phyloP scores from a whole-genome alignment of 2,888 invertebrate genomes.

The Melangyna quadrimaculata region DNA sequence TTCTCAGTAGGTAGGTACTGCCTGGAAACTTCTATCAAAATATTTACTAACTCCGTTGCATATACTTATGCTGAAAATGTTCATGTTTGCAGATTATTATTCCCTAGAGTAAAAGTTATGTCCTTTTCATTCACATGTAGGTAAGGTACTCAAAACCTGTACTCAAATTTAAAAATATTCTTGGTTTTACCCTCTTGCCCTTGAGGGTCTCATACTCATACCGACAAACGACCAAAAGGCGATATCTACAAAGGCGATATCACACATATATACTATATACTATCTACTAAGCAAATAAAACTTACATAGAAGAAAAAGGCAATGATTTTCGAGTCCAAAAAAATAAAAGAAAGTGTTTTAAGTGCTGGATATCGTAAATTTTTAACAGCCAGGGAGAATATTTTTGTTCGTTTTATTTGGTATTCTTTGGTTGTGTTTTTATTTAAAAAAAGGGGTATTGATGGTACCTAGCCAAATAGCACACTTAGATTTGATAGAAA shows the following conservation, averaged over 20 bases:
- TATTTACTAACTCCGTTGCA: constrained; percentile 64
- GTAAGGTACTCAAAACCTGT: background rate
- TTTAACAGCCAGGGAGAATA: constrained; percentile 34
- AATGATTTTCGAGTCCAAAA: background rate
- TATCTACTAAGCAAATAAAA: constrained; percentile 24
- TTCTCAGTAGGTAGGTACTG: too few relatives aligned
- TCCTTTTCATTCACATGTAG: constrained; percentile 22
- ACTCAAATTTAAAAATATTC: constrained; percentile 41
- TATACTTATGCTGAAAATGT: constrained; percentile 43
- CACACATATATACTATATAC: too few relatives aligned
- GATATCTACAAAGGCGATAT: too few relatives aligned
- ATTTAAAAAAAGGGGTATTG: background rate
- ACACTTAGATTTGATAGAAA: background rate
- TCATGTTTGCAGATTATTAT: constrained; percentile 65
- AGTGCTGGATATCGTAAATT: constrained; percentile 44
- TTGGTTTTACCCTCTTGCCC: background rate
- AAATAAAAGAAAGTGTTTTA: constrained; percentile 37
- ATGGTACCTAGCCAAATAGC: too few relatives aligned
- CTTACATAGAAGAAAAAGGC: background rate
- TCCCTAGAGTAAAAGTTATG: constrained; percentile 59
- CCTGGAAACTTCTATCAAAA: constrained; percentile 56
- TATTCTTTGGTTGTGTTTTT: background rate
- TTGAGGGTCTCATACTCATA: background rate
- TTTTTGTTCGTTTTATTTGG: constrained; percentile 23
- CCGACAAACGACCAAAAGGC: constrained; percentile 40